Evolutionary conservation across 2,888 invertebrate genomes (phyloP).

Genomic region (Oasisia sp.): DNA sequence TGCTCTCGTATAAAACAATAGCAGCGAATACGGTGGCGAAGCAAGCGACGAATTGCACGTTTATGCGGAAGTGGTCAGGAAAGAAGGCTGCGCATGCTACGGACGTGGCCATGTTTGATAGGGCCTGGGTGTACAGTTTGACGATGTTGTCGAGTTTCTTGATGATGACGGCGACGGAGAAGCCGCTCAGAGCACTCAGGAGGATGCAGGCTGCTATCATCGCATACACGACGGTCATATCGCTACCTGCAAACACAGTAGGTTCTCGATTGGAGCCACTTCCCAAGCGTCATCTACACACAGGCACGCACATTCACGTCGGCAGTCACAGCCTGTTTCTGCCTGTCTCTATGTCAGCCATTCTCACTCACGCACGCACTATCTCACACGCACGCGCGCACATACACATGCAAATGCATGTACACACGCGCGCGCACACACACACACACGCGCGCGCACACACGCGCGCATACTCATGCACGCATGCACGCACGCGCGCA

Average conservation of each 20-base stretch:
- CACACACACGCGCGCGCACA: too few relatives aligned
- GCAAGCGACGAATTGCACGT: conserved; percentile 31
- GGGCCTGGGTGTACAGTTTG: conserved; percentile 38
- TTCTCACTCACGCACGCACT: background rate
- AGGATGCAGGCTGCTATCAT: conserved; percentile 26
- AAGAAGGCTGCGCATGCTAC: conserved; percentile 35
- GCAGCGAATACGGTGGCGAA: conserved; percentile 32
- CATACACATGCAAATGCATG: too few relatives aligned
- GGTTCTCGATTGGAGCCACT: too few relatives aligned
- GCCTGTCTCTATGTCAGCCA: background rate
- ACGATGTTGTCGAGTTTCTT: conserved; percentile 41
- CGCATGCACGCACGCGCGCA: too few relatives aligned
- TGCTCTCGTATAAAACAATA: conserved; percentile 33
- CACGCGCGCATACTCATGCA: too few relatives aligned
- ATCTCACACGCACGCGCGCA: too few relatives aligned
- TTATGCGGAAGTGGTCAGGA: conserved; percentile 36
- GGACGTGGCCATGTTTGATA: conserved; percentile 37
- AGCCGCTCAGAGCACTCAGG: conserved; percentile 30
- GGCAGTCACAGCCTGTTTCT: background rate
- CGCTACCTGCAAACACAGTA: background rate
- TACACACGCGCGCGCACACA: too few relatives aligned
- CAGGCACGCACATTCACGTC: too few relatives aligned
- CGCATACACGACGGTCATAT: conserved; percentile 22
- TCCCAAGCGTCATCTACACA: too few relatives aligned
- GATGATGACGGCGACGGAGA: conserved; percentile 34